Evolutionary conservation across 1,140 invertebrate genomes (phyloP).

Genomic region (Tetraneura akinire): DNA sequence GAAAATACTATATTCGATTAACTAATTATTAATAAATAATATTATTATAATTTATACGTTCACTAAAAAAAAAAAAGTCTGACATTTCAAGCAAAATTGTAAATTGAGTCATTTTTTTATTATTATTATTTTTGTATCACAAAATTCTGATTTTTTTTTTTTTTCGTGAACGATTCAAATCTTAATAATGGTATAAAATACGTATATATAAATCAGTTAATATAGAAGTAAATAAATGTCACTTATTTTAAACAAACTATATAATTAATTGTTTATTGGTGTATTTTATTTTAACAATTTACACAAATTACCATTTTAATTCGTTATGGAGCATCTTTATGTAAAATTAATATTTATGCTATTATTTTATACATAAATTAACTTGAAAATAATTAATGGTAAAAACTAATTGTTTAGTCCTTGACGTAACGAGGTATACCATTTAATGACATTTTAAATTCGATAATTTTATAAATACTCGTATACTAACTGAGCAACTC

Average conservation of each 20-base stretch:
- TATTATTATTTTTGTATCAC: no score
- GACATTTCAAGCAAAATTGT: background rate
- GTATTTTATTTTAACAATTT: slow-evolving; percentile 16
- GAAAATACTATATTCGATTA: no score
- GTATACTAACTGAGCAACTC: no score
- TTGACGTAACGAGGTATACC: slow-evolving; percentile 7
- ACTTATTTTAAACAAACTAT: slow-evolving; percentile 3
- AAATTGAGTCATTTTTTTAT: background rate
- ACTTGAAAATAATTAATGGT: slow-evolving; percentile 21
- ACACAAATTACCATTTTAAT: background rate
- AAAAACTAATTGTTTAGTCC: slow-evolving; percentile 4
- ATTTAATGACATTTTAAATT: slow-evolving; percentile 8
- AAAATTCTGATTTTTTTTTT: no score
- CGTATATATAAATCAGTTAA: no score
- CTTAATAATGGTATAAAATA: no score
- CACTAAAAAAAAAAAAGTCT: background rate
- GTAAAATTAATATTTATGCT: background rate
- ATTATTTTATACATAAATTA: background rate
- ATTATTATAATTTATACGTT: background rate
- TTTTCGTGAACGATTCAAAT: no score
- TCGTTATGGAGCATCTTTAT: background rate
- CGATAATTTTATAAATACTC: slow-evolving; percentile 10
- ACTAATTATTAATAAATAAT: no score
- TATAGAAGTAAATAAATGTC: background rate
- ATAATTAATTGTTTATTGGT: background rate